phyloP scores from a whole-genome alignment of 2,888 invertebrate genomes.

The Deroplatys truncata region DNA sequence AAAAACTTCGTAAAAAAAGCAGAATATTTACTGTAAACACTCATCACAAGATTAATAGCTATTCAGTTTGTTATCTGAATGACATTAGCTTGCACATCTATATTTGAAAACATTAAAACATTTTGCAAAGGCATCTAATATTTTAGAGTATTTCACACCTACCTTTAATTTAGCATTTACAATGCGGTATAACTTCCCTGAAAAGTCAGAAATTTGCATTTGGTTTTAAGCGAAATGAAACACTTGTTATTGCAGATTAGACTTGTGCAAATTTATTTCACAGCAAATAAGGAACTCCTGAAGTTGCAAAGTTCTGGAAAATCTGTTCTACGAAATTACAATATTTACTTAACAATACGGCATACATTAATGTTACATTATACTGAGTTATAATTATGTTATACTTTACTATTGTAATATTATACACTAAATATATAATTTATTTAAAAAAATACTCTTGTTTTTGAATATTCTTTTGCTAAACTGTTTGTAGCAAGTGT shows the following conservation, averaged over 20 bases:
- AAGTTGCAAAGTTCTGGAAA: neutral
- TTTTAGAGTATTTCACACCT: too few species aligned
- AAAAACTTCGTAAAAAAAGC: too few species aligned
- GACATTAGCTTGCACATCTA: too few species aligned
- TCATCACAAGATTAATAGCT: too few species aligned
- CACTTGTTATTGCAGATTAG: neutral
- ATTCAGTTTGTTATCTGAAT: too few species aligned
- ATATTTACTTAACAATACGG: neutral
- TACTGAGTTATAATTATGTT: neutral
- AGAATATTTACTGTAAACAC: too few species aligned
- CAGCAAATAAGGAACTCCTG: neutral
- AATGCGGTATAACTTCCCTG: too few species aligned
- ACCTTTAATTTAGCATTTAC: too few species aligned
- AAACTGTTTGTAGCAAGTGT: neutral
- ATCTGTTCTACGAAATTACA: neutral
- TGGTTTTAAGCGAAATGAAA: neutral
- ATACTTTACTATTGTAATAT: slow-evolving; percentile 7
- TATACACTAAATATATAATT: slow-evolving; percentile 9
- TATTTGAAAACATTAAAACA: too few species aligned
- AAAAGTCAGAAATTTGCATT: too few species aligned
- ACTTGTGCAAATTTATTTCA: slow-evolving; percentile 1
- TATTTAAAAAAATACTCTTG: slow-evolving; percentile 9
- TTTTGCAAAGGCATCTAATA: too few species aligned
- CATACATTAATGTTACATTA: neutral
- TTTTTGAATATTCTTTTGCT: neutral